Percentiles rank a stretch among this genome's conserved stretches.
phyloP scores from a whole-genome alignment of 1,140 invertebrate genomes.

The Heliconius congener region DNA sequence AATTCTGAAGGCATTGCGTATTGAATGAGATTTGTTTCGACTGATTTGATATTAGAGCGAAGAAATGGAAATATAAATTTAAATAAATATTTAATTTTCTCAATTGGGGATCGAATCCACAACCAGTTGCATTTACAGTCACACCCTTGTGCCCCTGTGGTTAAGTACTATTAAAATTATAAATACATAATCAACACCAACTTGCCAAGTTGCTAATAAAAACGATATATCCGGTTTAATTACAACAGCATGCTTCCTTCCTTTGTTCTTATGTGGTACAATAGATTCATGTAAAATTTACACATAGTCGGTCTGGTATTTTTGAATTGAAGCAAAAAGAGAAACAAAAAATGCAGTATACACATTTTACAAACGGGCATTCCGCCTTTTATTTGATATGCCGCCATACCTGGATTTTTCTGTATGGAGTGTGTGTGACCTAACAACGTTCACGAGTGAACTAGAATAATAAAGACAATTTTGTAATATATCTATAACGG shows the following conservation, averaged over 20 bases:
- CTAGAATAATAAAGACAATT: constrained; percentile 9
- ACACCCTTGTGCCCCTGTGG: too few relatives aligned
- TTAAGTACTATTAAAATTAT: too few relatives aligned
- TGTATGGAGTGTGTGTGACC: constrained; percentile 10
- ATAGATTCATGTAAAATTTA: constrained; percentile 15
- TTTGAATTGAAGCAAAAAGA: neutral
- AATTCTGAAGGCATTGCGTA: too few relatives aligned
- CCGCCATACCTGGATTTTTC: constrained; percentile 22
- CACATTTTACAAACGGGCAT: constrained; percentile 18
- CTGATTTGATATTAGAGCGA: too few relatives aligned
- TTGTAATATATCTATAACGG: neutral
- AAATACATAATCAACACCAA: neutral
- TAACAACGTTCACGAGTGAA: neutral
- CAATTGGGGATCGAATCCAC: too few relatives aligned
- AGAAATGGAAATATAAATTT: too few relatives aligned
- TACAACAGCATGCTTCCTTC: neutral
- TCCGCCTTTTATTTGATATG: constrained; percentile 28
- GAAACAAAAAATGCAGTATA: constrained; percentile 3
- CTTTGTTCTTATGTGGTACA: neutral
- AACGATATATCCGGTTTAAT: neutral
- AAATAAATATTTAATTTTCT: too few relatives aligned
- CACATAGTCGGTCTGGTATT: neutral
- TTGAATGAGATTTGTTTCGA: too few relatives aligned
- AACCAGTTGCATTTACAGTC: too few relatives aligned
- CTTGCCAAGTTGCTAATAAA: neutral